These are phyloP conservation scores for Machimus atricapillus DNA, from an alignment of 2,888 invertebrate genomes.

Conservation along the genomic window DNA sequence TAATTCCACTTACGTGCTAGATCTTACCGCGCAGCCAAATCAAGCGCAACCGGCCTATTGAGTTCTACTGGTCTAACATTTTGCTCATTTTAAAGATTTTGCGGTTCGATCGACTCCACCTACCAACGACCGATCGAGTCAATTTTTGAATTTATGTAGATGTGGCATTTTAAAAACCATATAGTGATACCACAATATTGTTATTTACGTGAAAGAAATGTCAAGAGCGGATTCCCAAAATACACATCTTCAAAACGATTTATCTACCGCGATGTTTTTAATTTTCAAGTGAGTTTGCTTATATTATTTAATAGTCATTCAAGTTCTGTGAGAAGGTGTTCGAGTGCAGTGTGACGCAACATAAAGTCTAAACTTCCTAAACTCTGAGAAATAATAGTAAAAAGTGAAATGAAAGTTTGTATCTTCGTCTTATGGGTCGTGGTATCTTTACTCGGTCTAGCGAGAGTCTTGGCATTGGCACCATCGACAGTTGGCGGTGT, in stretches of 20 bases:
- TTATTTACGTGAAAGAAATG: neutral
- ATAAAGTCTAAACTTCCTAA: neutral
- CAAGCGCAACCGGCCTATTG: neutral
- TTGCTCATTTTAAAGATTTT: neutral
- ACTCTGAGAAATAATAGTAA: neutral
- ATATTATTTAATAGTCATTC: neutral
- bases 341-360: neutral
- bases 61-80: neutral
- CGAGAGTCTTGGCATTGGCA: conserved; percentile 56
- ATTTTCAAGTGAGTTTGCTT: neutral
- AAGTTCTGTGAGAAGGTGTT: neutral
- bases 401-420: neutral
- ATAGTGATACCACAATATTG: neutral
- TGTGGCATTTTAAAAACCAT: neutral
- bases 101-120: neutral
- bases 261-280: neutral
- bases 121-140: neutral
- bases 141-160: neutral
- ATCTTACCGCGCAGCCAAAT: neutral
- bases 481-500: conserved; percentile 62
- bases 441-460: neutral
- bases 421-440: neutral
- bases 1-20: neutral
- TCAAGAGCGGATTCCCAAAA: neutral
- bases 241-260: neutral